Evolutionary conservation across 1,140 invertebrate genomes (phyloP).

Genomic region (Neodiprion pinetum): DNA sequence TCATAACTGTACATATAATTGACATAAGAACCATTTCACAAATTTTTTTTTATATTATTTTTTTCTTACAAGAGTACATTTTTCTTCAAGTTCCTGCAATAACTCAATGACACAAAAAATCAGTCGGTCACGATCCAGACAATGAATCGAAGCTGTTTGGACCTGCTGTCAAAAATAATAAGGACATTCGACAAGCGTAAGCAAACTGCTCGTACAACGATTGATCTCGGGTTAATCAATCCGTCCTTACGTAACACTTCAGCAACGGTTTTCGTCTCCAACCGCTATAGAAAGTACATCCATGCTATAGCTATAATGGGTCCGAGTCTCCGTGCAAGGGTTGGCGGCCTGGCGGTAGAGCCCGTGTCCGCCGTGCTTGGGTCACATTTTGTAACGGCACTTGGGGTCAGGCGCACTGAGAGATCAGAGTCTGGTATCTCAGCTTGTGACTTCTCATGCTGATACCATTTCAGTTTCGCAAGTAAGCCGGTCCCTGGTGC

Average conservation of each 20-base stretch:
- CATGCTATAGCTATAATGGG: not conserved
- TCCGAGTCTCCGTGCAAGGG: not conserved
- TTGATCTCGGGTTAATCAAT: too few species aligned
- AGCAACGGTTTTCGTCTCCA: not conserved
- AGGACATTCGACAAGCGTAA: too few species aligned
- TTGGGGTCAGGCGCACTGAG: not conserved
- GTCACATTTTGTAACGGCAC: conserved; percentile 7
- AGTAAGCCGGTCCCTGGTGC: not conserved
- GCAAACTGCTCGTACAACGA: too few species aligned
- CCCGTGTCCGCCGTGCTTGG: not conserved
- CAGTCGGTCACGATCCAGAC: too few species aligned
- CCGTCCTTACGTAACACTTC: not conserved
- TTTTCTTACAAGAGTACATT: too few species aligned
- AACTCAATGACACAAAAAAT: too few species aligned
- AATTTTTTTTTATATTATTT: too few species aligned
- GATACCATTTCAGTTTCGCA: conserved; percentile 3
- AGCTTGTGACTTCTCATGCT: not conserved
- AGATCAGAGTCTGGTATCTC: not conserved
- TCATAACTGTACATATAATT: too few species aligned
- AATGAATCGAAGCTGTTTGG: too few species aligned
- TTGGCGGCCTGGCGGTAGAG: not conserved
- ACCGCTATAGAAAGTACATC: not conserved
- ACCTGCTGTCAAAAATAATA: too few species aligned
- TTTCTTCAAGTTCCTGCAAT: too few species aligned
- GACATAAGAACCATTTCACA: too few species aligned